A percentile compares a stretch with the other conserved stretches of the same genome.
phyloP scores from a whole-genome alignment of 2,113 vertebrate genomes.

The Oxygymnocypris stewartii region DNA sequence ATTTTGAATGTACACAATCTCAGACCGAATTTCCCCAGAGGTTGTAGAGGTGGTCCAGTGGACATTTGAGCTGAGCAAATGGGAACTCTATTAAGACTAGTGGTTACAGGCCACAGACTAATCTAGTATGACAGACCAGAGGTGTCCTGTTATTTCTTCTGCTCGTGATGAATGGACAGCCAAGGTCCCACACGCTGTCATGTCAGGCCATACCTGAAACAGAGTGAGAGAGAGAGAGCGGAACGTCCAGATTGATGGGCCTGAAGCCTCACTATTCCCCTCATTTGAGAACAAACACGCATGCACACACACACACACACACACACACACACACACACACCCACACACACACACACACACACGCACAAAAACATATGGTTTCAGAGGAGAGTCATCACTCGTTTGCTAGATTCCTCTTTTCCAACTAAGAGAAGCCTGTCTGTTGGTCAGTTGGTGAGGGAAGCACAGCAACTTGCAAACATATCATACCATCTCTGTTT shows the following conservation, averaged over 20 bases:
- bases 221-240: slow-evolving; percentile 72
- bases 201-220: slow-evolving; percentile 75
- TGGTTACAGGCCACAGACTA: slow-evolving; percentile 78
- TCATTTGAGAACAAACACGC: slow-evolving; percentile 62
- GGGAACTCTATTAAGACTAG: slow-evolving; percentile 76
- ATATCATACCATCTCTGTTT: not conserved
- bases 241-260: slow-evolving; percentile 73
- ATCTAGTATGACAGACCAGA: slow-evolving; percentile 80
- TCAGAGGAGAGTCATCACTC: slow-evolving; percentile 3
- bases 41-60: slow-evolving; percentile 70
- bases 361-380: too few relatives aligned
- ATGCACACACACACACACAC: not conserved
- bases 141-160: slow-evolving; percentile 79
- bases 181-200: slow-evolving; percentile 74
- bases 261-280: slow-evolving; percentile 55
- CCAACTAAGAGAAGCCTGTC: not conserved
- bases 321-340: too few relatives aligned
- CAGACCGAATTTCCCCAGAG: slow-evolving; percentile 52
- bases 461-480: not conserved
- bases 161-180: slow-evolving; percentile 74
- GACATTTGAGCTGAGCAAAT: slow-evolving; percentile 68
- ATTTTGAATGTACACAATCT: slow-evolving; percentile 41
- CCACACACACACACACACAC: too few relatives aligned
- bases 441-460: not conserved
- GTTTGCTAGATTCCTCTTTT: slow-evolving; percentile 25